These are phyloP conservation scores for Panurus biarmicus DNA, from an alignment of 2,113 vertebrate species.

Conservation along the genomic window DNA sequence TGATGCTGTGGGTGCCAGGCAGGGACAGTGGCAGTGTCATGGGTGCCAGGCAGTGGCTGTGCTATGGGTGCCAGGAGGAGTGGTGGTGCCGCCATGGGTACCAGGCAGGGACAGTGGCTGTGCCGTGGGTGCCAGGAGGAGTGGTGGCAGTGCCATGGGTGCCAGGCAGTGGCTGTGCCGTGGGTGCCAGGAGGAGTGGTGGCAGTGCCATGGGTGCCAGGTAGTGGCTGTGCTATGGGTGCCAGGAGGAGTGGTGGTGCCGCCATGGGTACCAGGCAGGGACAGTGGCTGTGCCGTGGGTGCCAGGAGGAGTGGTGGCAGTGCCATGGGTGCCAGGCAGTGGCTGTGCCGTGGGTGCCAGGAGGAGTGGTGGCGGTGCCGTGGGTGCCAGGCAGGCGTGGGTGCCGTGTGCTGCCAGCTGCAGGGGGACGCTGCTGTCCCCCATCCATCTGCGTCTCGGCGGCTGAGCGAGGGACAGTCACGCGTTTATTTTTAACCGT, in stretches of 20 bases:
- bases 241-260: background rate
- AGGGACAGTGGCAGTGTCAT: background rate
- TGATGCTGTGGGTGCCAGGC: background rate
- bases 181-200: background rate
- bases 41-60: background rate
- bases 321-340: background rate
- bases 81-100: too few species aligned
- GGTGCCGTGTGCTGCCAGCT: background rate
- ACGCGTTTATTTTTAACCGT: conserved; percentile 59
- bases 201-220: background rate
- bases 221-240: background rate
- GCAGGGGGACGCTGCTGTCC: background rate
- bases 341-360: background rate
- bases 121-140: background rate
- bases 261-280: background rate
- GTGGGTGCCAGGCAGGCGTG: background rate
- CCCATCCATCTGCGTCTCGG: background rate
- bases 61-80: background rate
- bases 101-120: too few species aligned
- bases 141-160: fast-evolving
- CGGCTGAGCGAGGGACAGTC: conserved; percentile 22
- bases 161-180: fast-evolving
- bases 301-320: background rate
- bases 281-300: fast-evolving
- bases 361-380: fast-evolving